Percentiles rank a stretch among this genome's conserved stretches.
Evolutionary conservation across 1,140 invertebrate genomes (phyloP).

Genomic region (Drosophila pruinosa): DNA sequence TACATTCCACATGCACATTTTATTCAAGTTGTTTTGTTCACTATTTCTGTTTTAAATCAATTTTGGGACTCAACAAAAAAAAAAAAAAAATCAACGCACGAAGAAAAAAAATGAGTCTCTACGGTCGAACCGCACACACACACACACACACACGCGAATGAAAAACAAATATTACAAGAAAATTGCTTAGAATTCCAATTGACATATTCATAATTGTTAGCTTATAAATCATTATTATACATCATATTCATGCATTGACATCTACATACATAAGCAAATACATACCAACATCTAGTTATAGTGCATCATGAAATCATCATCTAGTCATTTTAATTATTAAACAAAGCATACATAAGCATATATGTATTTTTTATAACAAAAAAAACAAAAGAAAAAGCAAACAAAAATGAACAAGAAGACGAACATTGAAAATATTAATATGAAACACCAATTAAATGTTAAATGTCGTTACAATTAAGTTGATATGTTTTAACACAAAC

Average conservation of each 20-base stretch:
- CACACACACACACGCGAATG: constrained; percentile 24
- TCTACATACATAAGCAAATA: constrained; percentile 48
- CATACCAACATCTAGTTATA: constrained; percentile 47
- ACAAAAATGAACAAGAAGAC: constrained; percentile 18
- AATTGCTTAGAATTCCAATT: constrained; percentile 39
- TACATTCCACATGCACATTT: constrained; percentile 1
- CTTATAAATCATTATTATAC: constrained; percentile 41
- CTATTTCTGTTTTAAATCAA: constrained; percentile 63
- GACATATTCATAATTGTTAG: constrained; percentile 69
- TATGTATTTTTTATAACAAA: constrained; percentile 74
- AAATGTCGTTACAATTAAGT: constrained; percentile 80
- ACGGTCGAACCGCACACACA: constrained; percentile 74
- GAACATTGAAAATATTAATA: constrained; percentile 19
- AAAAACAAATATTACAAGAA: constrained; percentile 34
- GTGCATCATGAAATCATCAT: constrained; percentile 39
- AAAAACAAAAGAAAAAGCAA: constrained; percentile 29
- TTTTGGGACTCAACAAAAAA: constrained; percentile 54
- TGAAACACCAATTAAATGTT: constrained; percentile 76
- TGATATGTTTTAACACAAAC: constrained; percentile 70
- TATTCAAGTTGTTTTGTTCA: constrained; percentile 13
- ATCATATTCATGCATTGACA: constrained; percentile 63
- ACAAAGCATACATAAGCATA: constrained; percentile 29
- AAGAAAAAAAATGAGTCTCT: constrained; percentile 60
- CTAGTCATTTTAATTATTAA: constrained; percentile 43
- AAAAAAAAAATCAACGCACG: background rate